Evolutionary conservation across 2,888 invertebrate genomes (phyloP).

Genomic region (Cerceris rybyensis): DNA sequence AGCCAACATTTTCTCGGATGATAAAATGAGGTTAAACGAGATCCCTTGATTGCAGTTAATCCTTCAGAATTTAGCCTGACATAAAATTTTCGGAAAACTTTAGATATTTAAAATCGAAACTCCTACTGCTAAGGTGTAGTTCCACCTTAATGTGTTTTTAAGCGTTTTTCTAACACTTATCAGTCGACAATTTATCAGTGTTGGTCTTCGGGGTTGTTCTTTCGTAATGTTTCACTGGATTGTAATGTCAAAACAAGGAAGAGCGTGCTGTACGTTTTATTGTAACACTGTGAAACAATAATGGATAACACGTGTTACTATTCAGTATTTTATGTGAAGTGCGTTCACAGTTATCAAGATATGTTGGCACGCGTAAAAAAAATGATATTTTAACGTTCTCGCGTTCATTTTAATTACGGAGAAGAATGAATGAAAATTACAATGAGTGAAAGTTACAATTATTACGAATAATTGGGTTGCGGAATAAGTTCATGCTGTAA

Average conservation of each 20-base stretch:
- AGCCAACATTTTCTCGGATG: no score
- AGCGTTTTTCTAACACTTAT: slow-evolving; percentile 44
- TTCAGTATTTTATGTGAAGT: background rate
- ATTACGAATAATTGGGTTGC: no score
- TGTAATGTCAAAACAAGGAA: slow-evolving; percentile 13
- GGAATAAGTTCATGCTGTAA: no score
- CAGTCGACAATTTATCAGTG: slow-evolving; percentile 26
- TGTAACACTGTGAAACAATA: background rate
- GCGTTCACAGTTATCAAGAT: no score
- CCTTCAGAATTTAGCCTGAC: no score
- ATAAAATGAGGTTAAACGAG: no score
- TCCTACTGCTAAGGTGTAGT: slow-evolving; percentile 10
- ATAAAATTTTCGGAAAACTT: background rate
- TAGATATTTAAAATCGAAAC: background rate
- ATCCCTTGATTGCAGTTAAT: no score
- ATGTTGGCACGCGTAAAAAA: no score
- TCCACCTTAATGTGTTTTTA: slow-evolving; percentile 57
- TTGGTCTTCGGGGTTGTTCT: slow-evolving; percentile 22
- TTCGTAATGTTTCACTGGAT: slow-evolving; percentile 16
- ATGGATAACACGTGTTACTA: background rate
- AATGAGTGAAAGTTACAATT: no score
- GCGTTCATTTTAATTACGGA: no score
- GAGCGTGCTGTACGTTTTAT: slow-evolving; percentile 5
- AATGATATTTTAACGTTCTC: no score
- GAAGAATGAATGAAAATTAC: no score